These are phyloP conservation scores for Lethenteron reissneri DNA, from an alignment of 2,113 vertebrate genomes.

Conservation along the genomic window DNA sequence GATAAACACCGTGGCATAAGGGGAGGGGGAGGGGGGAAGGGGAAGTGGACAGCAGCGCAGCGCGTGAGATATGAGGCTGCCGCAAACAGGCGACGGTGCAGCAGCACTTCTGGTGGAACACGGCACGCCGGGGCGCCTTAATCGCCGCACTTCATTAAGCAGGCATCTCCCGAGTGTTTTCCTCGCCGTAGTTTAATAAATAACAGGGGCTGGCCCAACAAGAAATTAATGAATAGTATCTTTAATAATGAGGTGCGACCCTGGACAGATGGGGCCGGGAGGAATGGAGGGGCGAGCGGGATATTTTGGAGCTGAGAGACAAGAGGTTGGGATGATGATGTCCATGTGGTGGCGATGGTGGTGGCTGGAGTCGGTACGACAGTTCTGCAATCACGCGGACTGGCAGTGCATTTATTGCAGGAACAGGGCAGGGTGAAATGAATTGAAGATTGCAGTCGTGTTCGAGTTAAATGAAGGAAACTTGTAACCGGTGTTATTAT, in stretches of 20 bases:
- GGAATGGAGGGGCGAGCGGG: constrained; percentile 12
- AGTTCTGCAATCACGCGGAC: too few relatives aligned
- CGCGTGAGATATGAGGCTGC: not conserved
- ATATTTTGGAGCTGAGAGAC: too few relatives aligned
- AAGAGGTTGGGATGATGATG: too few relatives aligned
- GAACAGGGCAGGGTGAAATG: too few relatives aligned
- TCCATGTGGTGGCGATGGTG: too few relatives aligned
- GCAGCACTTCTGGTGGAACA: not conserved
- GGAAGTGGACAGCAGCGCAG: not conserved
- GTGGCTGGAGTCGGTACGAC: too few relatives aligned
- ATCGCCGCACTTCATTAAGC: constrained; percentile 44
- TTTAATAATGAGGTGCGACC: constrained; percentile 99
- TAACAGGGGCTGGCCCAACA: constrained; percentile 98
- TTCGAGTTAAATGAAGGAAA: too few relatives aligned
- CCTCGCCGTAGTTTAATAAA: constrained; percentile 99
- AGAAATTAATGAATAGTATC: constrained; percentile 99
- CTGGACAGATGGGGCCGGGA: constrained; percentile 97
- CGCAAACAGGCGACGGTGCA: not conserved
- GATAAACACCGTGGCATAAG: not conserved
- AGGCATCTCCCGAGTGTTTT: constrained; percentile 83
- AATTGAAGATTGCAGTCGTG: too few relatives aligned
- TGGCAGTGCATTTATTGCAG: too few relatives aligned
- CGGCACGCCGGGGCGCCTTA: not conserved
- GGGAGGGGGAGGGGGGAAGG: not conserved
- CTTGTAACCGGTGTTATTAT: too few relatives aligned